Percentiles rank a stretch among this genome's conserved stretches.
Evolutionary conservation across 2,113 vertebrate genomes (phyloP).

Genomic region (Phyllostomus hastatus): DNA sequence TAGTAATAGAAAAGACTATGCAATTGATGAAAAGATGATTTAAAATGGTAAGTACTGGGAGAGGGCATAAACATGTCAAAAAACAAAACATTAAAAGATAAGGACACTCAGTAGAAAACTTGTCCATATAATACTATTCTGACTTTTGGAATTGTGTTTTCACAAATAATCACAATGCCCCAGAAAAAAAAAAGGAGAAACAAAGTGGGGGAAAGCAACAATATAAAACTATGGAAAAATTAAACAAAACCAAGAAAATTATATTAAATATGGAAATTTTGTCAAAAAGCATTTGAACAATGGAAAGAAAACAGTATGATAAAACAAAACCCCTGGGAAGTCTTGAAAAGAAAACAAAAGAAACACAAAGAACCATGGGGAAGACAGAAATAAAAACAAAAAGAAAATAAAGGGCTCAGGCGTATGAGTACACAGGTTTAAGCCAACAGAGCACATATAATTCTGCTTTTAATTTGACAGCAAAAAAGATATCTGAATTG

Average conservation of each 20-base stretch:
- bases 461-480: constrained; percentile 3
- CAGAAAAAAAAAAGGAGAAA: not conserved
- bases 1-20: not conserved
- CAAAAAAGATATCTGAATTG: not conserved
- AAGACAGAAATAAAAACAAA: not conserved
- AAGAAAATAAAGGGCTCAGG: not conserved
- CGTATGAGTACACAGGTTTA: not conserved
- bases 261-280: constrained; percentile 37
- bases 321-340: constrained; percentile 31
- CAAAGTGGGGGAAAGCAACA: not conserved
- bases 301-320: constrained; percentile 29
- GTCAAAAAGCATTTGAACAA: constrained; percentile 26
- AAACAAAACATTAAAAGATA: not conserved
- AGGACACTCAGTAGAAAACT: not conserved
- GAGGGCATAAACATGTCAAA: not conserved
- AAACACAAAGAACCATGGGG: constrained; percentile 31
- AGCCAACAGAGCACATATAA: not conserved
- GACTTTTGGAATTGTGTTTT: not conserved
- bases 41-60: not conserved
- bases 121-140: not conserved
- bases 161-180: not conserved
- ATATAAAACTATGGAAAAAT: constrained; percentile 18
- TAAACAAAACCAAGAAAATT: constrained; percentile 25
- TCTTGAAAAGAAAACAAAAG: constrained; percentile 39
- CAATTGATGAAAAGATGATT: not conserved